Base-by-base conservation (phyloP, 2,888 invertebrate species). In the Pammene fasciana region DNA sequence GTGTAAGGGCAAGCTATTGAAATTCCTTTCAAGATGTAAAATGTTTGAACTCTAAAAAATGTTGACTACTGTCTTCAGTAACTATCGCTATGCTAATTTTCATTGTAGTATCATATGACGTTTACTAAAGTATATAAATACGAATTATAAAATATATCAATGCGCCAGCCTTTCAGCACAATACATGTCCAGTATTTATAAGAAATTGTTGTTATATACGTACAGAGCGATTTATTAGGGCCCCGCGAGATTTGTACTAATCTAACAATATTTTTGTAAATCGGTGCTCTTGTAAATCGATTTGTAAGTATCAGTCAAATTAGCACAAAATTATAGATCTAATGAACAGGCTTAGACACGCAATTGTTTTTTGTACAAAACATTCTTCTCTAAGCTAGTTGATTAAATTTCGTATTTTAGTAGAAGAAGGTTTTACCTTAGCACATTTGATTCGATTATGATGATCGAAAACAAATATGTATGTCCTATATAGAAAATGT, bases 171-270 rank as follows among this genome's bases (percentile, higher is more conserved):
- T 65, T 57, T n/a, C 57, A 68, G 68, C 64, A 65, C 68, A 68
- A 64, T 16, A 68, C 68, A 50, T 64, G 68, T 68, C 68, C 68
- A 64, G 64, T 68, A 68, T 68, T 68, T 52, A 14, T 68, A 65
- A 68, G 56, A n/a, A 26, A 56, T 34, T 50, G 34, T 45, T 16
- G 34, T 55, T 48, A 67, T 48, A 67, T 55, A 13, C 56, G 8
- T 50, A 18, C 16, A 52, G 13, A 2, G 13, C 54, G 54, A 34
- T 54, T 54, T 54, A 34, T 34, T n/a, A 34, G 1, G 34, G 52
- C 7, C 0, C 14, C 52, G 13, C 52, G 13, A 52, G 50, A 26
- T 50, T 48, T 10, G 55, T 38, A 8, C 13, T 50, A 54, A 54
- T 13, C 7, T 54, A 34, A 10, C 34, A 34, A 54, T 54, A 54